phyloP scores from a whole-genome alignment of 1,140 invertebrate species.

The Drosophila dunni region DNA sequence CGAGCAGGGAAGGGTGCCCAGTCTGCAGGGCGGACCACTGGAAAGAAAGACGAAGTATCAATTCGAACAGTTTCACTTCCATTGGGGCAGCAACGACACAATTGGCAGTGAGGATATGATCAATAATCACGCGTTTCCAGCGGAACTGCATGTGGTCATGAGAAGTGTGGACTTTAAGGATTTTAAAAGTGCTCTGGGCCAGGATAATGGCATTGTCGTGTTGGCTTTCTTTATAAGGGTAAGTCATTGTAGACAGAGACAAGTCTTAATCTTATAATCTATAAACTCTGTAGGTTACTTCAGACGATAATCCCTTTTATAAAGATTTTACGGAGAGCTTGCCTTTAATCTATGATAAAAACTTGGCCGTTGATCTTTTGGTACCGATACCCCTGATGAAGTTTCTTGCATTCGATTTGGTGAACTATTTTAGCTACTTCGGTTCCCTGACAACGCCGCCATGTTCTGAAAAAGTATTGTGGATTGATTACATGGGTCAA shows the following conservation, averaged over 20 bases:
- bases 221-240: slow-evolving; percentile 93
- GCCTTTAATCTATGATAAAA: slow-evolving; percentile 85
- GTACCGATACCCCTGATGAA: slow-evolving; percentile 86
- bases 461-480: slow-evolving; percentile 94
- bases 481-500: slow-evolving; percentile 94
- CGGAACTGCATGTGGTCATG: slow-evolving; percentile 95
- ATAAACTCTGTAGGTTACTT: slow-evolving; percentile 25
- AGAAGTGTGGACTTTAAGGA: slow-evolving; percentile 90
- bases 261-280: neutral
- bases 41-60: slow-evolving; percentile 86
- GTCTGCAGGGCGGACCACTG: slow-evolving; percentile 89
- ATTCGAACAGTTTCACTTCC: slow-evolving; percentile 92
- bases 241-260: slow-evolving; percentile 40
- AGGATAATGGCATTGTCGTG: slow-evolving; percentile 91
- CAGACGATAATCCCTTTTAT: slow-evolving; percentile 85
- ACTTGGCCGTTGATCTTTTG: slow-evolving; percentile 83
- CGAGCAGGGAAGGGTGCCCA: slow-evolving; percentile 84
- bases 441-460: slow-evolving; percentile 97
- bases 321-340: slow-evolving; percentile 86
- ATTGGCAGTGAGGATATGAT: slow-evolving; percentile 95
- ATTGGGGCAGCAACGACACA: slow-evolving; percentile 91
- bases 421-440: slow-evolving; percentile 91
- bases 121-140: slow-evolving; percentile 89
- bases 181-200: slow-evolving; percentile 87
- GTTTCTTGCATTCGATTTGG: slow-evolving; percentile 86